These are phyloP conservation scores for Chrysocyon brachyurus DNA, from an alignment of 2,797 vertebrate species.

Conservation along the genomic window DNA sequence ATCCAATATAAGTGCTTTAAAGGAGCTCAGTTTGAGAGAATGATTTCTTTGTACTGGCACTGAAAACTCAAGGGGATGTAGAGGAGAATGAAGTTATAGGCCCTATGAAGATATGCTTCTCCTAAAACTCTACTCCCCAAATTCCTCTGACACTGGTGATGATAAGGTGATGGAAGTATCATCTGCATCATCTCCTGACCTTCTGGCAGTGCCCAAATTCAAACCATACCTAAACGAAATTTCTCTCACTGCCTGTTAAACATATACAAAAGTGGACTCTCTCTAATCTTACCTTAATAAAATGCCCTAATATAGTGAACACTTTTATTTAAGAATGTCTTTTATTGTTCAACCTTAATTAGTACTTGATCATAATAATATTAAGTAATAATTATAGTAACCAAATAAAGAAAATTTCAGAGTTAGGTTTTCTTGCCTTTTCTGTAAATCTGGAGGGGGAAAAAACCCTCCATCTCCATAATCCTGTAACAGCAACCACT, in stretches of 20 bases:
- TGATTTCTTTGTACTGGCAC: not conserved
- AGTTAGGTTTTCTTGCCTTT: not conserved
- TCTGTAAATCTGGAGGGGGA: not conserved
- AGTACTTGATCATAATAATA: not conserved
- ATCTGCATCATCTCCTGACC: not conserved
- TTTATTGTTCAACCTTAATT: not conserved
- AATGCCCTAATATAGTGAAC: not conserved
- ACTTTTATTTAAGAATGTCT: not conserved
- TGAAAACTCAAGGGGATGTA: not conserved
- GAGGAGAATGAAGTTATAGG: not conserved
- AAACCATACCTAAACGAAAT: not conserved
- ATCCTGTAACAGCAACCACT: not conserved
- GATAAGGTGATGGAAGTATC: not conserved
- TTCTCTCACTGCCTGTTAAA: not conserved
- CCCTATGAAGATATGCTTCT: not conserved
- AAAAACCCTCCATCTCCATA: not conserved
- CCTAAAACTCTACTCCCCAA: not conserved
- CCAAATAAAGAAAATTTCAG: not conserved
- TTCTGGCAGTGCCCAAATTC: not conserved
- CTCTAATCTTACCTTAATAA: not conserved
- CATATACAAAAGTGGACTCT: not conserved
- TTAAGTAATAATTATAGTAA: slow-evolving; percentile 6
- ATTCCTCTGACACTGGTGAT: not conserved
- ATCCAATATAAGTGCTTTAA: not conserved
- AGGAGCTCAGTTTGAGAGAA: not conserved